Conservation (phyloP, 1,140 invertebrate species). For the Goniozus legneri region DNA sequence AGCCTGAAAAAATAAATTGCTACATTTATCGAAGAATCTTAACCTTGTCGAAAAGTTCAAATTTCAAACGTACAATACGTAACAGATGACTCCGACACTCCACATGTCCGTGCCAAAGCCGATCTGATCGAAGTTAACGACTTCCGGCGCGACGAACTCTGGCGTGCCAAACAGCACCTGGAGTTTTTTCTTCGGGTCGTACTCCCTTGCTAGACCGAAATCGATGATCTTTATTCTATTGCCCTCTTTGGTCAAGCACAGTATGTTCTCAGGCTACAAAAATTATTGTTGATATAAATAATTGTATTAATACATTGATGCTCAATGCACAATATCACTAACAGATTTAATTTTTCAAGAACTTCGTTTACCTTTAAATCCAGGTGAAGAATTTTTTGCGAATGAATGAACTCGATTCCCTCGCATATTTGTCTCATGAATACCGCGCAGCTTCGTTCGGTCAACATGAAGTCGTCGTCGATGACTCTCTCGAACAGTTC, state of each 20-base stretch:
- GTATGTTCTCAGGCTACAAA: slow-evolving; percentile 91
- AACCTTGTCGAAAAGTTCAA: background rate
- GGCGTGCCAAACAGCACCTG: slow-evolving; percentile 95
- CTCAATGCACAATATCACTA: background rate
- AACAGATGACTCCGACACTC: slow-evolving; percentile 96
- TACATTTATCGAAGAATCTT: too few species aligned
- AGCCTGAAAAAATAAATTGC: slow-evolving; percentile 73
- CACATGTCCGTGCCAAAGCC: slow-evolving; percentile 96
- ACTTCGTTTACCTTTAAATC: slow-evolving; percentile 82
- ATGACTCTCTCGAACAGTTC: slow-evolving; percentile 98
- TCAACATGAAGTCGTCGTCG: slow-evolving; percentile 95
- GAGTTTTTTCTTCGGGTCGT: slow-evolving; percentile 87
- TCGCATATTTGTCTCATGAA: slow-evolving; percentile 98
- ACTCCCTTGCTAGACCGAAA: slow-evolving; percentile 91
- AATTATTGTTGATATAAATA: background rate
- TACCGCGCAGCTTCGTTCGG: slow-evolving; percentile 90
- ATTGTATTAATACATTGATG: slow-evolving; percentile 1
- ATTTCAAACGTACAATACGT: slow-evolving; percentile 85
- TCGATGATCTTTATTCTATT: slow-evolving; percentile 98
- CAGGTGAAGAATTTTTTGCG: slow-evolving; percentile 89
- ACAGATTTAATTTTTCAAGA: background rate
- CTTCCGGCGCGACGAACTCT: slow-evolving; percentile 97
- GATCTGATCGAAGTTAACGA: slow-evolving; percentile 97
- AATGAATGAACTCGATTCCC: slow-evolving; percentile 94
- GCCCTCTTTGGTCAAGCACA: slow-evolving; percentile 90